Percentiles rank a stretch among this genome's conserved stretches.
Evolutionary conservation across 1,140 invertebrate genomes (phyloP).

Genomic region (Subanguina moxae): DNA sequence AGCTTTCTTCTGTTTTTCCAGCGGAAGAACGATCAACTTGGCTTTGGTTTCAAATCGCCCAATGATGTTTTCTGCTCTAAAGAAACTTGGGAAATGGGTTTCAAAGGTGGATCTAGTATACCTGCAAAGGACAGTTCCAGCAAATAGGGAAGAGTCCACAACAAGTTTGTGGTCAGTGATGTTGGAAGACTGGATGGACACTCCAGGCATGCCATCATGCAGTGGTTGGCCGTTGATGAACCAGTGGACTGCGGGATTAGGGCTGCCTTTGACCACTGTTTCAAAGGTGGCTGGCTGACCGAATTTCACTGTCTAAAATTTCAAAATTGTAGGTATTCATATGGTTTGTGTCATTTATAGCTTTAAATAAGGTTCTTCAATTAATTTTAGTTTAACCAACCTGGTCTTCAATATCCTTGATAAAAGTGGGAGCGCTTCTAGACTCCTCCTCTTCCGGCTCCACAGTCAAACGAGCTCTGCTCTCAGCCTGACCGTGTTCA

Average conservation of each 20-base stretch:
- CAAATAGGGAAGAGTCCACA: slow-evolving; percentile 50
- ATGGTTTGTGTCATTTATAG: too few species aligned
- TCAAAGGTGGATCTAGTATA: slow-evolving; percentile 2
- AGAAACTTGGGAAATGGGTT: background rate
- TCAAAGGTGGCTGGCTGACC: slow-evolving; percentile 54
- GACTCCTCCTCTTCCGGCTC: slow-evolving; percentile 54
- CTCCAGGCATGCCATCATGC: slow-evolving; percentile 38
- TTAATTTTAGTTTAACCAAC: slow-evolving; percentile 11
- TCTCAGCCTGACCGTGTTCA: slow-evolving; percentile 53
- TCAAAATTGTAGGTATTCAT: too few species aligned
- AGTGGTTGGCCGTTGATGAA: slow-evolving; percentile 53
- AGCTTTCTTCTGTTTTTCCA: slow-evolving; percentile 54
- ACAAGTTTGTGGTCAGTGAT: slow-evolving; percentile 52
- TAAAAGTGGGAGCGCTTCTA: slow-evolving; percentile 53
- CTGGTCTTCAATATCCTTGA: slow-evolving; percentile 59
- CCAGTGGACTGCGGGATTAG: slow-evolving; percentile 51
- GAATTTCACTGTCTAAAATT: slow-evolving; percentile 52
- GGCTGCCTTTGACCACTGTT: slow-evolving; percentile 53
- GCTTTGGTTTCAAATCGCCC: slow-evolving; percentile 58
- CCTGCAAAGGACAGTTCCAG: slow-evolving; percentile 52
- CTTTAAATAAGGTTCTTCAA: too few species aligned
- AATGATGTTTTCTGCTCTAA: slow-evolving; percentile 51
- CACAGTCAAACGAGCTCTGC: slow-evolving; percentile 51
- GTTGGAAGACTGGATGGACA: slow-evolving; percentile 36
- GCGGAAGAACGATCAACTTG: slow-evolving; percentile 50